phyloP scores from a whole-genome alignment of 2,113 vertebrate species.

The Entelurus aequoreus region DNA sequence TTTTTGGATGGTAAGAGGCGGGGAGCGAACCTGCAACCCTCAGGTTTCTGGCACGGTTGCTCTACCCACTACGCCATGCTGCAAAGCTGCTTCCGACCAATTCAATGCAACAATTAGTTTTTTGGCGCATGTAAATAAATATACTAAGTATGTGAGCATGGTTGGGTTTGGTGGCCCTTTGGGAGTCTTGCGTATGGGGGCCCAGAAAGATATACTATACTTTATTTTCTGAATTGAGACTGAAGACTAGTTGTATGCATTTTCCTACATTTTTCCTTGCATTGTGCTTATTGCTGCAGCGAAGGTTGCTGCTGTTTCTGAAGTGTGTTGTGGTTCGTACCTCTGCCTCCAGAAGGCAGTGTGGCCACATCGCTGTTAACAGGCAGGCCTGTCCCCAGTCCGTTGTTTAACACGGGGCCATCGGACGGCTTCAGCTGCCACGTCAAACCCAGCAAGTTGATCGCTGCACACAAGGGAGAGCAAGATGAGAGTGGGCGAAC shows the following conservation, averaged over 20 bases:
- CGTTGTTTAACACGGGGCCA: conserved; percentile 90
- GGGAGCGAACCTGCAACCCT: too few relatives aligned
- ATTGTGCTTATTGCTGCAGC: background rate
- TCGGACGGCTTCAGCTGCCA: conserved; percentile 96
- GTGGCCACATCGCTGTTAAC: conserved; percentile 85
- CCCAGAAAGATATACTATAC: too few relatives aligned
- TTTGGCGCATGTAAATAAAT: too few relatives aligned
- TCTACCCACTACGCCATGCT: too few relatives aligned
- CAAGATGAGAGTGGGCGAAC: conserved; percentile 35
- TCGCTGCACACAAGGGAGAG: conserved; percentile 77
- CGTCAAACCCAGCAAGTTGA: conserved; percentile 96
- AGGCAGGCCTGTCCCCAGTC: conserved; percentile 81
- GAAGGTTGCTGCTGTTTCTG: background rate
- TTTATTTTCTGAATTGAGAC: background rate
- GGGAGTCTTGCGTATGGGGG: too few relatives aligned
- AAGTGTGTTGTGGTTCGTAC: conserved; percentile 68
- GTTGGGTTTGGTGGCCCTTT: too few relatives aligned
- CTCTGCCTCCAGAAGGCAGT: conserved; percentile 93
- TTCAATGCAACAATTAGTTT: too few relatives aligned
- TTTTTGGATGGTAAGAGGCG: too few relatives aligned
- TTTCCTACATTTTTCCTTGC: background rate
- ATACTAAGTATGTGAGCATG: too few relatives aligned
- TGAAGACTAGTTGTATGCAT: background rate
- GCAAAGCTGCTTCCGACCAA: too few relatives aligned
- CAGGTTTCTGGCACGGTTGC: too few relatives aligned